A percentile compares a stretch with the other conserved stretches of the same genome.
These are phyloP conservation scores for Andrena cerasifolii DNA, from an alignment of 1,140 invertebrate genomes.

Conservation along the genomic window DNA sequence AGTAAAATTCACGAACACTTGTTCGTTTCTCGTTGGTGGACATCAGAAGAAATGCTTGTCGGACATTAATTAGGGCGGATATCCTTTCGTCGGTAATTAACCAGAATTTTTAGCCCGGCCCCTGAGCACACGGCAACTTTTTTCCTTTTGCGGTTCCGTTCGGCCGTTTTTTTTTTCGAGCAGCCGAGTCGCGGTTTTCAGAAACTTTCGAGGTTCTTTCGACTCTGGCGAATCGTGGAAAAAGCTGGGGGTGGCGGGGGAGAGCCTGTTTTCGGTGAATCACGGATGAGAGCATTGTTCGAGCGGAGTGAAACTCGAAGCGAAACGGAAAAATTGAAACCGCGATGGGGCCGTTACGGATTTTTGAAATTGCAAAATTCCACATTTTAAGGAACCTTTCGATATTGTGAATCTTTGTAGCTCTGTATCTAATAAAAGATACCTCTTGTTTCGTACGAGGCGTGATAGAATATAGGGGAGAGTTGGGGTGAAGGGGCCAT, in stretches of 20 bases:
- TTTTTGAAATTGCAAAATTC: too few species aligned
- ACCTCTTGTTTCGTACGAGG: too few species aligned
- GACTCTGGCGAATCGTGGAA: too few species aligned
- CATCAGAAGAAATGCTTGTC: conserved; percentile 11
- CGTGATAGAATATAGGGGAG: too few species aligned
- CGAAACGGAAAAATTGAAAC: too few species aligned
- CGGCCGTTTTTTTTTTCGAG: not conserved
- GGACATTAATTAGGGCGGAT: conserved; percentile 42
- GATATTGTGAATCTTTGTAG: too few species aligned
- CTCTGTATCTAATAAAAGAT: too few species aligned
- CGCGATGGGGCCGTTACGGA: too few species aligned
- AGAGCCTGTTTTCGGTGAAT: not conserved
- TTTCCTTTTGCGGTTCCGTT: not conserved
- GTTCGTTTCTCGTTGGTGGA: not conserved
- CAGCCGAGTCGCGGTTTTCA: not conserved
- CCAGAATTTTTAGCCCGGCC: conserved; percentile 5
- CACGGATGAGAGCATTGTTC: not conserved
- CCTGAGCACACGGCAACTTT: not conserved
- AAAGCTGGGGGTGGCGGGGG: too few species aligned
- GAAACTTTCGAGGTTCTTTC: not conserved
- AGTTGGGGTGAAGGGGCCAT: too few species aligned
- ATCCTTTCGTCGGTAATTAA: conserved; percentile 44
- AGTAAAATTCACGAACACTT: not conserved
- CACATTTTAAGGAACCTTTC: too few species aligned
- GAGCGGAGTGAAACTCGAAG: too few species aligned